Evolutionary conservation across 2,888 invertebrate species (phyloP), one percentile per base, ranked within the genome.

Genomic region (Neocrepidodera transversa): DNA sequence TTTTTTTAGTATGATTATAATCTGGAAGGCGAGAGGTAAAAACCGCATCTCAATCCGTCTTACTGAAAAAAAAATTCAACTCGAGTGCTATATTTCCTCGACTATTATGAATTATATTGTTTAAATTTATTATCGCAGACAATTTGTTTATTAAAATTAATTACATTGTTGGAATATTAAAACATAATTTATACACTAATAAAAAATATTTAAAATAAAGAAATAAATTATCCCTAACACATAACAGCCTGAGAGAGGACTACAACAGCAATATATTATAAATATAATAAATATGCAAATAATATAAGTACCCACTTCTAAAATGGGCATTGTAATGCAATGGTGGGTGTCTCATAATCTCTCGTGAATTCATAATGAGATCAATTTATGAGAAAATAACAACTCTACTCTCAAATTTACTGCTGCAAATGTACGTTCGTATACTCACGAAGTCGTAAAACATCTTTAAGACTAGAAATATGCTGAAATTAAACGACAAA

Each of bases 211-310:
- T 16, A 16, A 40, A 40, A 40, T 40, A 40, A 18, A 40, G 40
- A 40, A 16, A 40, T 40, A 40, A 40, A 40, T 40, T 18, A 40
- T 18, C 8, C 13, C 23, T 8, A 20, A 42, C 11, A 23, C n/a
- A 2, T 11, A 23, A 42, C 42, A 23, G 11, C 20, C 42, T 18
- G 20, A 7, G 2, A 42, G 7, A 23, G 3, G 10, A 10, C 40
- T 40, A n/a, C 5, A 11, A 10, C 7, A 11, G 42, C 42, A 18
- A 42, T 42, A 42, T 20, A 42, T 42, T 42, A 42, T 23, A 16
- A 42, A 56, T 57, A 57, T 50, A 56, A 53, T 43, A 50, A 56
- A 40, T 57, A 63, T 63, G 62, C 59, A 63, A 63, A 63, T 63
- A 57, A 52, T 47, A 58, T 42, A 38, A 42, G 42, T 42, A 13